A percentile compares a stretch with the other conserved stretches of the same genome.
phyloP scores from a whole-genome alignment of 35 echinoderm and acorn worm genomes.

The Ophioderma brevispina region DNA sequence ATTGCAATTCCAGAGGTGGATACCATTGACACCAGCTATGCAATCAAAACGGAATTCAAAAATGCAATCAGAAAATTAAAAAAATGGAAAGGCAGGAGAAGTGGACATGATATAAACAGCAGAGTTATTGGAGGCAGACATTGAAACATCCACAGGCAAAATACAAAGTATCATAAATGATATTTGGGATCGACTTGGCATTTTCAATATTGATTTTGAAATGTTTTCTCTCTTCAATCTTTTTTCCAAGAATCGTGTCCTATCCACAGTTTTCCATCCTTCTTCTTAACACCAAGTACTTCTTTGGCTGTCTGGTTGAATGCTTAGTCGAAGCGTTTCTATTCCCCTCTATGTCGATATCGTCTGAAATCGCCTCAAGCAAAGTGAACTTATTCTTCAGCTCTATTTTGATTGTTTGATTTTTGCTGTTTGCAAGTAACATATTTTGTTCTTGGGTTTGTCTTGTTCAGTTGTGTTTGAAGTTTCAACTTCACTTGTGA shows the following conservation, averaged over 20 bases:
- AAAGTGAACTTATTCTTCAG: conserved; percentile 43
- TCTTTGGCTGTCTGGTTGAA: conserved; percentile 29
- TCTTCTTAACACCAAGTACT: conserved; percentile 35
- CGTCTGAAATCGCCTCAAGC: conserved; percentile 19
- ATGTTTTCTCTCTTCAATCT: conserved; percentile 35
- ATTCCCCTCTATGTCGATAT: background rate
- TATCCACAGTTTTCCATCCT: conserved; percentile 37
- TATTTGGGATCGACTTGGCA: conserved; percentile 14
- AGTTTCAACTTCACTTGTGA: conserved; percentile 43
- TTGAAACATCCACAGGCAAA: background rate
- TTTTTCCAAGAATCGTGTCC: conserved; percentile 6
- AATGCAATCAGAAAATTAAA: no score
- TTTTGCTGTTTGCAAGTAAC: conserved; percentile 8
- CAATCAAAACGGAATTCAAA: background rate
- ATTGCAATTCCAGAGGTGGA: no score
- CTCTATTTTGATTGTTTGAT: background rate
- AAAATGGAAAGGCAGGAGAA: background rate
- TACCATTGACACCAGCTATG: background rate
- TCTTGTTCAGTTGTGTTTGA: background rate
- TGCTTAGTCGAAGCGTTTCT: background rate
- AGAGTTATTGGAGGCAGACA: background rate
- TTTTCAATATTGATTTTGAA: background rate
- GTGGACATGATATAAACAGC: background rate
- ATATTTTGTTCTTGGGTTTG: conserved; percentile 29
- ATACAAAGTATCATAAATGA: background rate